Evolutionary conservation across 2,113 vertebrate genomes (phyloP).

Genomic region (Eretmochelys imbricata): DNA sequence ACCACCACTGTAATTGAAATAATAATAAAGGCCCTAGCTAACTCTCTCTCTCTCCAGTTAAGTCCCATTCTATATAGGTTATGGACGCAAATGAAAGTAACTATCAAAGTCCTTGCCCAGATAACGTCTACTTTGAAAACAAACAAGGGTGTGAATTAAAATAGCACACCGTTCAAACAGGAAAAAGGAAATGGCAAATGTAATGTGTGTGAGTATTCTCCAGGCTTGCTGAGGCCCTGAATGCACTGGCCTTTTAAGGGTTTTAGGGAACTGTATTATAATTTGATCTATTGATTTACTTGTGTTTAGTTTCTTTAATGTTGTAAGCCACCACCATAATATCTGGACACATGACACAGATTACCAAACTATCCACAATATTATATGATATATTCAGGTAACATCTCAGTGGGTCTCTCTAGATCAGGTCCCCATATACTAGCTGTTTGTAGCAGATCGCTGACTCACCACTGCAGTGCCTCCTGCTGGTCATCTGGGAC

Average conservation of each 20-base stretch:
- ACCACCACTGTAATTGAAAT: background rate
- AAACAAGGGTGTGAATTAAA: background rate
- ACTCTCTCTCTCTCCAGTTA: background rate
- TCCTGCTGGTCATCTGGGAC: too few species aligned
- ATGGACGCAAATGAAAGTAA: background rate
- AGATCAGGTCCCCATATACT: background rate
- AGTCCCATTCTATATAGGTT: background rate
- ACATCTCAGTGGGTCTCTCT: background rate
- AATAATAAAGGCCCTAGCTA: background rate
- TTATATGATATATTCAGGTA: background rate
- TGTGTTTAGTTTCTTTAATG: background rate
- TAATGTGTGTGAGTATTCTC: background rate
- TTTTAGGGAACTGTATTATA: background rate
- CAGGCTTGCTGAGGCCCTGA: background rate
- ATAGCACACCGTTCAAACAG: background rate
- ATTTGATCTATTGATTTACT: background rate
- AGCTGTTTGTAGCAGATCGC: background rate
- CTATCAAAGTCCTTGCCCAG: background rate
- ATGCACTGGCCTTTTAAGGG: background rate
- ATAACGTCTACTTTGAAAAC: background rate
- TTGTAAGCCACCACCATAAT: background rate
- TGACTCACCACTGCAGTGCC: too few species aligned
- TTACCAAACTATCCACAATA: fast-evolving
- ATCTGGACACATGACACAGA: background rate
- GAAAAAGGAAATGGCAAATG: background rate